Base-by-base conservation (phyloP, 2,888 invertebrate species). In the Calameuta filiformis region DNA sequence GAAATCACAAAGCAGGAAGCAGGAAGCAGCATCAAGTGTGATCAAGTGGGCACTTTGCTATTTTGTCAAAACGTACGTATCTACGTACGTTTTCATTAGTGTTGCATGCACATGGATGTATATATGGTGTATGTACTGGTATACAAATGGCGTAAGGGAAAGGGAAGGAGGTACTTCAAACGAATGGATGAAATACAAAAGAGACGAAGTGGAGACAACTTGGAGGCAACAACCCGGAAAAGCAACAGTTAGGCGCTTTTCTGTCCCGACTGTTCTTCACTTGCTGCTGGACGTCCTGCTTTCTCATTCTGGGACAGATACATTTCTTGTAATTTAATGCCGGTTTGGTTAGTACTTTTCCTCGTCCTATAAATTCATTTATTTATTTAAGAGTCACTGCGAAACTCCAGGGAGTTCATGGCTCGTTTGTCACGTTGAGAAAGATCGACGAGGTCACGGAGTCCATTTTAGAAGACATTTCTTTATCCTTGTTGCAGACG, bases 351-450 rank as follows among this genome's bases (percentile, higher is more conserved):
- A 74, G 34, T 34, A 23, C n/a, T 74, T 35, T n/a, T 11, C 69
- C 75, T 30, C 69, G 68, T 68, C 68, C 73, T 77, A 37, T 69
- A 40, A 74, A 75, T 77, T 75, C 75, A 71, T 77, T 77, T 74
- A 77, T 40, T 75, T 71, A 75, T 75, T 75, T 77, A 35, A 77
- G 68, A 73, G 74, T 68, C 73, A 33, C 56, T 40, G 77, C 35
- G 23, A 35, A 30, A 56, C 68, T 73, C 15, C 35, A 31, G 56
- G 56, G 11, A 33, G 9, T 23, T 73, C 34, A 30, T 40, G 76
- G 56, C 73, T 77, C 34, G 76, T 77, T 77, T 77, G 33, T 69
- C 69, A 12, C 69, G 30, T 33, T 33, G 31, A 69, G 69, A 40
- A 15, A 40, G 40, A 40, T 15, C 40, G 40, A 40, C 40, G 40